A percentile compares a stretch with the other conserved stretches of the same genome.
Conservation (phyloP, 2,113 vertebrate species). For the Proterorhinus semilunaris region DNA sequence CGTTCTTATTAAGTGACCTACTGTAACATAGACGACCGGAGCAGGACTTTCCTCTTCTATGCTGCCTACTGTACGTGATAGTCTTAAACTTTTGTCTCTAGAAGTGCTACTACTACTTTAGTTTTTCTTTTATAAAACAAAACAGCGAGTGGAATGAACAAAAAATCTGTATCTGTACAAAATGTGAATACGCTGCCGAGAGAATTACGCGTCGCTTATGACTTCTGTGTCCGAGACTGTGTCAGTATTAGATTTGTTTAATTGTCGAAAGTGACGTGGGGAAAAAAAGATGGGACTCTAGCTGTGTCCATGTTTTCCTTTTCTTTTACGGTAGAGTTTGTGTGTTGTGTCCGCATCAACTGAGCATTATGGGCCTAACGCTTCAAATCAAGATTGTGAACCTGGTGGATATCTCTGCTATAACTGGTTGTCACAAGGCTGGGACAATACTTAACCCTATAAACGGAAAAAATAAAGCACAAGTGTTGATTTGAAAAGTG, state of each 20-base stretch:
- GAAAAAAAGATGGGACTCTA: conserved; percentile 39
- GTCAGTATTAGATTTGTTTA: conserved; percentile 50
- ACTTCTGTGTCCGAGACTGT: conserved; percentile 59
- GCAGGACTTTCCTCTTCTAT: conserved; percentile 66
- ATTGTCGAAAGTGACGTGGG: conserved; percentile 28
- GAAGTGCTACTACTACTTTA: conserved; percentile 63
- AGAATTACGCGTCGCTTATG: conserved; percentile 48
- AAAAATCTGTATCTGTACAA: conserved; percentile 64
- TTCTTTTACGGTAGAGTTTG: not conserved
- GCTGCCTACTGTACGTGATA: conserved; percentile 73
- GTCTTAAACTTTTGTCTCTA: conserved; percentile 67
- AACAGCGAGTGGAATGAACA: conserved; percentile 63
- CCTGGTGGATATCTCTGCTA: too few species aligned
- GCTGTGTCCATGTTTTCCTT: not conserved
- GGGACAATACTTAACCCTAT: too few species aligned
- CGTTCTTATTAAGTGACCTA: conserved; percentile 74
- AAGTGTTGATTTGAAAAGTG: too few species aligned
- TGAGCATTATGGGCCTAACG: too few species aligned
- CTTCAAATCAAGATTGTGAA: too few species aligned
- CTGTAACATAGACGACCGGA: conserved; percentile 65
- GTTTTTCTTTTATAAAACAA: conserved; percentile 49
- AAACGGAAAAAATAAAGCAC: too few species aligned
- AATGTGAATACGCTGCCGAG: conserved; percentile 70
- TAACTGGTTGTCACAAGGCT: too few species aligned
- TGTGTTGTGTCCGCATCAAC: not conserved